Conservation (phyloP, 2,888 invertebrate genomes). For the Meliscaeva auricollis region DNA sequence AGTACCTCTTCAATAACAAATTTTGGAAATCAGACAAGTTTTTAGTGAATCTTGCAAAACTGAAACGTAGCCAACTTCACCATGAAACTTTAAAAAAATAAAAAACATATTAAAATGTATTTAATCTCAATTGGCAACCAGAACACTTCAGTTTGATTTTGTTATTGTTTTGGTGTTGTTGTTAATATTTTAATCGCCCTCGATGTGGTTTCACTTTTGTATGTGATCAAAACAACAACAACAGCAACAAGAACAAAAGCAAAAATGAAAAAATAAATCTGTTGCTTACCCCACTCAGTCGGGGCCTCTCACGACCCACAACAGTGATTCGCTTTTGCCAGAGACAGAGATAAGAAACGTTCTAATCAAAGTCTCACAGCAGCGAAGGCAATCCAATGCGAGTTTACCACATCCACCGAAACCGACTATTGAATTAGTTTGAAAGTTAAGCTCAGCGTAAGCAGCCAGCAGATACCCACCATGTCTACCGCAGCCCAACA, state of each 20-base stretch:
- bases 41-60: too few relatives aligned
- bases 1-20: too few relatives aligned
- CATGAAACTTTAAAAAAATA: too few relatives aligned
- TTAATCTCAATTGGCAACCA: not conserved
- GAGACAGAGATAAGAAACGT: conserved; percentile 37
- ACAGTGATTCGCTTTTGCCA: conserved; percentile 11
- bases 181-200: conserved; percentile 16
- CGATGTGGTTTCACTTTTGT: conserved; percentile 21
- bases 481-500: conserved; percentile 39
- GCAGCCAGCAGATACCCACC: conserved; percentile 19
- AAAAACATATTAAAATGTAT: not conserved
- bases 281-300: conserved; percentile 17
- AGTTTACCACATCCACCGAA: conserved; percentile 9
- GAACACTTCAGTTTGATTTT: not conserved
- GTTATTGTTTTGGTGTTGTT: conserved; percentile 23
- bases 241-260: too few relatives aligned
- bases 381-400: conserved; percentile 29
- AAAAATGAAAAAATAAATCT: not conserved
- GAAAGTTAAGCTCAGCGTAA: conserved; percentile 56
- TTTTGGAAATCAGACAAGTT: too few relatives aligned
- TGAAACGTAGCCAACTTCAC: too few relatives aligned
- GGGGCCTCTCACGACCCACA: not conserved
- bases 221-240: conserved; percentile 23
- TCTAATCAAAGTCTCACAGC: not conserved
- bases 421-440: conserved; percentile 41